Evolutionary conservation across 2,888 invertebrate genomes (phyloP), one percentile per base, ranked within the genome.

Genomic region (Eupithecia inturbata): DNA sequence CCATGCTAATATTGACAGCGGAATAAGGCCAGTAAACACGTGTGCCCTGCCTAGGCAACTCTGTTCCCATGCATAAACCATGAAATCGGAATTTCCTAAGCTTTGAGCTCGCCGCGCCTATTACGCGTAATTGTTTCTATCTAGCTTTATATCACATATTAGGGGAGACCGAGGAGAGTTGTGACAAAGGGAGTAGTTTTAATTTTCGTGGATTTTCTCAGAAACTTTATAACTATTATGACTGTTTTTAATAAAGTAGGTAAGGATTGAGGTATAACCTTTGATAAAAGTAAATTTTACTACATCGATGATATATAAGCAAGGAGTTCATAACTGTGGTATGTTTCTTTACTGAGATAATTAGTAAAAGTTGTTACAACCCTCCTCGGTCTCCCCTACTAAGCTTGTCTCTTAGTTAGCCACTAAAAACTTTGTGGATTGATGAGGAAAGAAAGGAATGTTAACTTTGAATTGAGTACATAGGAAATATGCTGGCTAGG

Each of bases 61-160:
- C 76, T 80, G 75, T 80, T 77, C 80, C 73, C 75, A 78, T 77
- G 78, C 79, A 80, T 78, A 76, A 77, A 76, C 80, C 80, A 78
- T 85, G 78, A 84, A 84, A 84, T 82, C 81, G 81, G 78, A 80
- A 82, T 80, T 77, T 76, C 78, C 81, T 77, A 36, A 66, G 75
- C 82, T 85, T 83, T 84, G 82, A 83, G 75, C 79, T 57, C 71
- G 81, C 84, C 83, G 76, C 80, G 73, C 31, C 74, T 74, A 77
- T 78, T 79, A 80, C 66, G 70, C 70, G 73, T 80, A 79, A 80
- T 79, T 75, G 74, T 77, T 77, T 71, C 67, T 75, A 75, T 26
- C 57, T 10, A 57, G 14, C 57, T 22, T 57, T 3, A 57, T 22
- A 26, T 12, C 57, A 26, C 4, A 57, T 22, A 57, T 57, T 57